Percentiles rank a stretch among this genome's conserved stretches.
These are phyloP conservation scores for Nannobrachium achirus DNA, from an alignment of 2,113 vertebrate genomes.

Conservation along the genomic window DNA sequence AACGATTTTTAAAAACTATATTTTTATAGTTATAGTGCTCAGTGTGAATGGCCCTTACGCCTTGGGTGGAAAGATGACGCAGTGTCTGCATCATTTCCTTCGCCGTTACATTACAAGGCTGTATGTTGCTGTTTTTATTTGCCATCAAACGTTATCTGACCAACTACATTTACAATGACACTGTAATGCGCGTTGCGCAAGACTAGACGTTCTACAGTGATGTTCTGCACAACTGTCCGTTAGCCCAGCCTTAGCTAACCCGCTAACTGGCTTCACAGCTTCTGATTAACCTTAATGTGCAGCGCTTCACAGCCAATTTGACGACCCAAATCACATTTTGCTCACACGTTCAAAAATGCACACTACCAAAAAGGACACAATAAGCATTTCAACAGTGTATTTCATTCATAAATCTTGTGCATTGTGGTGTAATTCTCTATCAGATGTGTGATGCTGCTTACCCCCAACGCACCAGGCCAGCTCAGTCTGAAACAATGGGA, in stretches of 20 bases:
- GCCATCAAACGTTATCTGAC: slow-evolving; percentile 15
- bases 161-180: slow-evolving; percentile 14
- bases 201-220: not conserved
- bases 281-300: not conserved
- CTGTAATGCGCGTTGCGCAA: slow-evolving; percentile 11
- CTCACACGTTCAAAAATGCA: slow-evolving; percentile 16
- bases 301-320: slow-evolving; percentile 9
- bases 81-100: not conserved
- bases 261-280: not conserved
- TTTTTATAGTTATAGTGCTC: not conserved
- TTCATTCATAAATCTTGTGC: slow-evolving; percentile 5
- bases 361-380: not conserved
- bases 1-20: too few species aligned
- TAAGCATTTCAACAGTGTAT: not conserved
- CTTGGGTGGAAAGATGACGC: not conserved
- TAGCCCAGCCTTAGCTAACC: not conserved
- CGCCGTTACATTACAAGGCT: slow-evolving; percentile 19
- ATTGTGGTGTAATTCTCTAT: not conserved
- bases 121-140: slow-evolving; percentile 6
- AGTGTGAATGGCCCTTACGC: not conserved
- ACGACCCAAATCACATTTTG: slow-evolving; percentile 12
- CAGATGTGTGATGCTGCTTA: slow-evolving; percentile 45
- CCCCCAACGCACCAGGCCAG: slow-evolving; percentile 40
- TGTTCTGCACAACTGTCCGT: not conserved
- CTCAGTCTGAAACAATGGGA: slow-evolving; percentile 66